A percentile compares a stretch with the other conserved stretches of the same genome.
phyloP scores from a whole-genome alignment of 2,888 invertebrate species.

The Cephus sareptanus region DNA sequence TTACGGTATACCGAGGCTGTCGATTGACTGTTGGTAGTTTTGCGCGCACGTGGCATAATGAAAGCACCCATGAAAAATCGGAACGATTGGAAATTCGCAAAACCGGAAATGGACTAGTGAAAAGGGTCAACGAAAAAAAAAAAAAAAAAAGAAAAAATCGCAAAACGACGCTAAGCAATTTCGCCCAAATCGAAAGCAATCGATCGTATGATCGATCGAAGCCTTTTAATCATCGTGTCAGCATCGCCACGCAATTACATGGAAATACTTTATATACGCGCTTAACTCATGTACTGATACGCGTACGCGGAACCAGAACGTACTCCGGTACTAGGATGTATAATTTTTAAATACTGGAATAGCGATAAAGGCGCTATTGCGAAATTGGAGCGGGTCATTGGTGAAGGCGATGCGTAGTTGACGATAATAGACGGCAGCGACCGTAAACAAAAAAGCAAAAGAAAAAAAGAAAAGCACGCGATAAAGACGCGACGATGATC shows the following conservation, averaged over 20 bases:
- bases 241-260: not conserved
- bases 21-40: not conserved
- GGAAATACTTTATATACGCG: not conserved
- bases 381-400: slow-evolving; percentile 20
- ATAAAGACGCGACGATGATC: not conserved
- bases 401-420: slow-evolving; percentile 5
- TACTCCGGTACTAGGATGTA: not conserved
- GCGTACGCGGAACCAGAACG: not conserved
- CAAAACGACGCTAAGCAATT: not conserved
- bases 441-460: not conserved
- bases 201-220: not conserved
- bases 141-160: not conserved
- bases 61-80: not conserved
- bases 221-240: not conserved
- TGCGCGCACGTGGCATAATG: not conserved
- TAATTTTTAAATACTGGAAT: not conserved
- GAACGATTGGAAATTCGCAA: not conserved
- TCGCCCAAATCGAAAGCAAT: not conserved
- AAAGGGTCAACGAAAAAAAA: not conserved
- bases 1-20: not conserved
- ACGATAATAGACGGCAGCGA: not conserved
- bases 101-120: not conserved
- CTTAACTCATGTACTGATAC: not conserved
- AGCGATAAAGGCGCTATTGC: not conserved
- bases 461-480: not conserved